Base-by-base conservation (phyloP, 2,888 invertebrate species). In the Sussaba pulchella region DNA sequence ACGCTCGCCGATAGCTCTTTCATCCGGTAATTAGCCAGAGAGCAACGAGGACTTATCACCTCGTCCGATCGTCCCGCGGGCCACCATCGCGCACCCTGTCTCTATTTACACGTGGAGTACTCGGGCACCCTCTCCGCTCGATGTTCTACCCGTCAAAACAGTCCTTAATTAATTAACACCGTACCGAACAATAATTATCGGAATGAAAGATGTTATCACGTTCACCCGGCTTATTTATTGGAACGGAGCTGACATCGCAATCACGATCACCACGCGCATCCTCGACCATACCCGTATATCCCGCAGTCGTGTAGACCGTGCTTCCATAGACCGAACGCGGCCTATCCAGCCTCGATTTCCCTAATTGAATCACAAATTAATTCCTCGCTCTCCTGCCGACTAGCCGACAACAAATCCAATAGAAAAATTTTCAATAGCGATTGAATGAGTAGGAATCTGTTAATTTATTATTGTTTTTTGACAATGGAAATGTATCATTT, bases 111-210 rank as follows among this genome's bases (percentile, higher is more conserved):
- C 66, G 83, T 83, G 77, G 80, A 67, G 72, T 82, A 66, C 75
- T 83, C 83, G 80, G 74, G 36, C 26, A 57, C 36, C 57, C 69
- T 67, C 69, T 84, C 78, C 83, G 76, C 79, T 70, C 75, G 73
- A 47, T 59, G 81, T 84, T 19, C 17, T 64, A 41, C 17, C 41
- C 63, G 66, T 64, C 24, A 70, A 78, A 69, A 54, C 85, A 83
- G 78, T 85, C 86, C 87, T 91, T 90, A 91, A 91, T 91, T 91
- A 91, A 91, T 91, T 91, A 91, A 91, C 91, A 87, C 86, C 85
- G 85, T 74, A 83, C 82, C 87, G 87, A 90, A 91, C 90, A 90
- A 90, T 91, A 91, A 91, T 91, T 90, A 91, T 89, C 88, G 87
- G 85, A 90, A 89, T 90, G 90, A 90, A 89, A 90, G 90, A 91